phyloP scores from a whole-genome alignment of 2,797 vertebrate species.

The Anguilla obscura region DNA sequence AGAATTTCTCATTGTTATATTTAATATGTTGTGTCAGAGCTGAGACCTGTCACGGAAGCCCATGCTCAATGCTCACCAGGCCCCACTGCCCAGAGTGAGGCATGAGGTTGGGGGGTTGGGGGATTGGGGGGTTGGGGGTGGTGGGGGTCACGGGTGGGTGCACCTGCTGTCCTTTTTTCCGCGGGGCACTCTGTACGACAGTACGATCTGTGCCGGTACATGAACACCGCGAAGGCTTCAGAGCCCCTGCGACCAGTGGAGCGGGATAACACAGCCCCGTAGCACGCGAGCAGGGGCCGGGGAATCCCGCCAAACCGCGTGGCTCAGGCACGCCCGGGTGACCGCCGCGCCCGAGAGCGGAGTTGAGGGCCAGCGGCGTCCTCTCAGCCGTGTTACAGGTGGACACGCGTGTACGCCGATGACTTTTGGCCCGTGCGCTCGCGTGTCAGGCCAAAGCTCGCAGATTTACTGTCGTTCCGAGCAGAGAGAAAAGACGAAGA shows the following conservation, averaged over 20 bases:
- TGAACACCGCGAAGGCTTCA: background rate
- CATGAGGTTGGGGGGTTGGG: background rate
- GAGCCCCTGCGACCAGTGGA: background rate
- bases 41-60: slow-evolving; percentile 5
- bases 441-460: background rate
- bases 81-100: background rate
- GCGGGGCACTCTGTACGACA: background rate
- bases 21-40: background rate
- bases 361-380: background rate
- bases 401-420: background rate
- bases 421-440: background rate
- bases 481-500: background rate
- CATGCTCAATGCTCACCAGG: background rate
- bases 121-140: background rate
- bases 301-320: background rate
- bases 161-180: slow-evolving; percentile 5
- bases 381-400: background rate
- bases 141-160: background rate
- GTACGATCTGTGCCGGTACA: slow-evolving; percentile 9
- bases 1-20: no score
- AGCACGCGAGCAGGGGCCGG: background rate
- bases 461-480: background rate
- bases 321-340: background rate
- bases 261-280: background rate
- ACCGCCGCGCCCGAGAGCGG: background rate